phyloP scores from a whole-genome alignment of 2,113 vertebrate genomes.

The Crotalus helleri region DNA sequence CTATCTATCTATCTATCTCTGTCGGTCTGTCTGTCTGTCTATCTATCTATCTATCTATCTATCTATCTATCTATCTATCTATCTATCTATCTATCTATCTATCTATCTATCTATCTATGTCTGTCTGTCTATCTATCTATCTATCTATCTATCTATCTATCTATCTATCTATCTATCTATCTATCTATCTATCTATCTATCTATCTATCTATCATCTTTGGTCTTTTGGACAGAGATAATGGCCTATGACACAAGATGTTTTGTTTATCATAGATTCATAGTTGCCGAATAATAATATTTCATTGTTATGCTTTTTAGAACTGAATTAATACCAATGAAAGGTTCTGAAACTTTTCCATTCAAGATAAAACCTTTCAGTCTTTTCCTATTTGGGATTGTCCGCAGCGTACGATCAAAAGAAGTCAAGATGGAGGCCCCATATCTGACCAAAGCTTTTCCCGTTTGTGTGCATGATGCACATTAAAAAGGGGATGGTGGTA shows the following conservation, averaged over 20 bases:
- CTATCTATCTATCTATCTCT: too few species aligned
- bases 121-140: too few species aligned
- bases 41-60: too few species aligned
- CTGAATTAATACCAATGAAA: neutral
- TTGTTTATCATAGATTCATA: neutral
- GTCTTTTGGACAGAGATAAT: neutral
- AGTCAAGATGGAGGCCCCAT: neutral
- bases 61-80: too few species aligned
- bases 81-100: too few species aligned
- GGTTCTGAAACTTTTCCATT: neutral
- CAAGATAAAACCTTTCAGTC: neutral
- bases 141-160: too few species aligned
- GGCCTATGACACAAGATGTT: neutral
- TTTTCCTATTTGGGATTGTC: neutral
- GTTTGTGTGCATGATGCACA: neutral
- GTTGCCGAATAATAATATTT: neutral
- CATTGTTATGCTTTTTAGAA: neutral
- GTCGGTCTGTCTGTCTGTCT: too few species aligned
- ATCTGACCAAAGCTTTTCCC: neutral
- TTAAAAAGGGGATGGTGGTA: neutral
- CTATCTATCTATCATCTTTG: neutral
- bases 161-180: too few species aligned
- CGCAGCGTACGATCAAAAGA: neutral
- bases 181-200: too few species aligned
- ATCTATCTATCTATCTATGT: too few species aligned